Base-by-base conservation (phyloP, 2,797 vertebrate species). In the Tarsius wallacei region DNA sequence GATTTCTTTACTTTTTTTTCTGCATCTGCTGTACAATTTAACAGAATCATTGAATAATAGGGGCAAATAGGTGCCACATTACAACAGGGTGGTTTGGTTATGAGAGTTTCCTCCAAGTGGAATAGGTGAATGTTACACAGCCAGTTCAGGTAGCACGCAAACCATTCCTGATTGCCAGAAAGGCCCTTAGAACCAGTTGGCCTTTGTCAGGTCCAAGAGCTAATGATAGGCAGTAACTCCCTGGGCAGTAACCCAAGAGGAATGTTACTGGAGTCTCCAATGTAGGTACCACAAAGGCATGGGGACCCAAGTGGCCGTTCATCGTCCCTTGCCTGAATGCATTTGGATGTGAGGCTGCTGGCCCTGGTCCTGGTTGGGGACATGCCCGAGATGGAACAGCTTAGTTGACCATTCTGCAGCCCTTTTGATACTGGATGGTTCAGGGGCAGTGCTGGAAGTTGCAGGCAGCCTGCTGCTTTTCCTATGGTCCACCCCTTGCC, bases 11-110 rank as follows among this genome's bases (percentile, higher is more conserved):
- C 31, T n/a, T 78, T 73, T 63, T 64, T 49, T 51, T 87, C 10
- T 31, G 63, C 28, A 55, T 77, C 22, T 59, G 87, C 68, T 70
- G 3, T 49, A 90, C 76, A 94, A 76, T 92, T 93, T 96, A 93
- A 87, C 1, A 63, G 55, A 73, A 33, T 49, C 70, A 14, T 12
- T 77, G 73, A 81, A 77, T 74, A 85, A 49, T 12, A 78, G 88
- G 49, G 47, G 76, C 49, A 31, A 8, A 22, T 63, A 93, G 51
- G 28, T 2, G 0, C 85, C 83, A 19, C 87, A 59, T 95, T 82
- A 71, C 85, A 93, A 87, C 49, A 59, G 61, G 66, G 82, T 51
- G 61, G 53, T 82, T 71, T 93, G 42, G 24, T 17, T 76, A 8
- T 42, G 42, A 57, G 57, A 55, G 80, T 68, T 87, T 87, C 63